phyloP scores from a whole-genome alignment of 2,113 vertebrate species.

The Sciurus niger region DNA sequence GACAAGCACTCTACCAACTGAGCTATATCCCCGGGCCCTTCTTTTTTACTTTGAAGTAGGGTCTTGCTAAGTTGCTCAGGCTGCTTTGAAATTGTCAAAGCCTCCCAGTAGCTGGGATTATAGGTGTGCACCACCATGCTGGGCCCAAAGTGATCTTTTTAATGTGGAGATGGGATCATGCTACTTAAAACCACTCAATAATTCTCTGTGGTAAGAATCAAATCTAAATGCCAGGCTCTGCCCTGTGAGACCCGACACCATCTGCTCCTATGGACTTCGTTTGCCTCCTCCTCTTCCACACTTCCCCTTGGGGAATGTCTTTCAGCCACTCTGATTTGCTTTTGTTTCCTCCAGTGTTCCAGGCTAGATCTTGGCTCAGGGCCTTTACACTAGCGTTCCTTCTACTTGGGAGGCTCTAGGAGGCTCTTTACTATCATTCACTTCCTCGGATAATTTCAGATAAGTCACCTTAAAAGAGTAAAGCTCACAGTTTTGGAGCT shows the following conservation, averaged over 20 bases:
- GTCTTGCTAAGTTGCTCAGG: background rate
- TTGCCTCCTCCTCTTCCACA: rapidly evolving
- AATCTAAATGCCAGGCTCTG: background rate
- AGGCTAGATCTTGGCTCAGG: background rate
- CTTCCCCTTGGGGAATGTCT: no score
- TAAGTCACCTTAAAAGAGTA: background rate
- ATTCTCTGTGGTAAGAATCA: background rate
- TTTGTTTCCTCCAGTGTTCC: background rate
- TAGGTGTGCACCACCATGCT: background rate
- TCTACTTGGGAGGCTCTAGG: background rate
- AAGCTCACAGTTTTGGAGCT: background rate
- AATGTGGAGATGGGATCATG: background rate
- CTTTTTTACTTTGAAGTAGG: background rate
- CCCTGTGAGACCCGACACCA: background rate
- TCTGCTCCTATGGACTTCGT: background rate
- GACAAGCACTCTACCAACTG: background rate
- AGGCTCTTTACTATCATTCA: background rate
- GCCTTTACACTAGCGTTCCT: background rate
- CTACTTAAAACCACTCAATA: background rate
- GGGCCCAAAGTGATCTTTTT: background rate
- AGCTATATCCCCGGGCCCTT: background rate
- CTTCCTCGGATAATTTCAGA: background rate
- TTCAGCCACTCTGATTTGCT: background rate
- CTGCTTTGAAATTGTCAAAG: background rate
- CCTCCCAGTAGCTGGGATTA: background rate